phyloP scores from a whole-genome alignment of 2,797 vertebrate genomes.

The Poecilia wingei region DNA sequence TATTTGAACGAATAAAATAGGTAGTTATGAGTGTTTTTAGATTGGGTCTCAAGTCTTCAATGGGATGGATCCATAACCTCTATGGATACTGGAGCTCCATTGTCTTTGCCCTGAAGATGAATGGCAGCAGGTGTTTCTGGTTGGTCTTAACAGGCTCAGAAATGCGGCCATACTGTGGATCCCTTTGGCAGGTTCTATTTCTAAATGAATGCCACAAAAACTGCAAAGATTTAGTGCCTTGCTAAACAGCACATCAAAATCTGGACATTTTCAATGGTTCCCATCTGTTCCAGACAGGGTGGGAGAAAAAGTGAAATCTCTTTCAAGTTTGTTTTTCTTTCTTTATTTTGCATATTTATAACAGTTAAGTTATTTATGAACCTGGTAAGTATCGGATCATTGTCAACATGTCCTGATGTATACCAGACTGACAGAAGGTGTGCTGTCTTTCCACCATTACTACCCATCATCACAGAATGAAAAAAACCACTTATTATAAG shows the following conservation, averaged over 20 bases:
- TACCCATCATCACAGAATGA: background rate
- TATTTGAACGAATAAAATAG: too few species aligned
- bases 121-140: background rate
- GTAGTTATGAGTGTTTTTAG: too few species aligned
- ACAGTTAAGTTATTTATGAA: background rate
- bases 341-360: background rate
- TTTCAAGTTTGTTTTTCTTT: background rate
- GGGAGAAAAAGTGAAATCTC: background rate
- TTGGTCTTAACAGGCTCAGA: background rate
- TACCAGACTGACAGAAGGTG: background rate
- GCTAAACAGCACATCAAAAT: slow-evolving; percentile 16
- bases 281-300: background rate
- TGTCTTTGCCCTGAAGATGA: background rate
- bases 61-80: too few species aligned
- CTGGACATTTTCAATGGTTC: slow-evolving; percentile 14
- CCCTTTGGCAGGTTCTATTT: background rate
- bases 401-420: background rate
- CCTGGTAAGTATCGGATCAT: background rate
- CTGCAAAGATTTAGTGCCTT: slow-evolving; percentile 3
- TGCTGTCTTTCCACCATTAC: background rate
- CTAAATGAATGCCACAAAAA: background rate
- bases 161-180: background rate
- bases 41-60: too few species aligned
- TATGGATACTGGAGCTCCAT: too few species aligned
- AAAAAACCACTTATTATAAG: slow-evolving; percentile 32